Conservation (phyloP, 2,113 vertebrate species). For the Tetrax tetrax region DNA sequence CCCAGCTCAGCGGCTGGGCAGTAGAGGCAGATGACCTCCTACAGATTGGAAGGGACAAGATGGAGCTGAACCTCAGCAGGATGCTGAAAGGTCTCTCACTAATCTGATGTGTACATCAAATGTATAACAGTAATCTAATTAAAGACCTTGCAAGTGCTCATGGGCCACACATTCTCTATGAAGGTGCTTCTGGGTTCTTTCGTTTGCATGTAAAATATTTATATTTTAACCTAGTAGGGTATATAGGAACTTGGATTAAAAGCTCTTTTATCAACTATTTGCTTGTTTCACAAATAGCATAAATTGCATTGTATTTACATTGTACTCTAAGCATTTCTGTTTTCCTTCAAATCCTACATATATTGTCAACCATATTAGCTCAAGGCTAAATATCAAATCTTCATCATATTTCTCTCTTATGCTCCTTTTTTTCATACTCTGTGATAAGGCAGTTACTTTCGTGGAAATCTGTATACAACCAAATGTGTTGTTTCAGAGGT, state of each 20-base stretch:
- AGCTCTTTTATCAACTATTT: neutral
- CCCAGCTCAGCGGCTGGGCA: neutral
- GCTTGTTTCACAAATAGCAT: neutral
- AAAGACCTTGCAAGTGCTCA: neutral
- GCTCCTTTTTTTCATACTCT: neutral
- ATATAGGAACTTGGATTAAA: neutral
- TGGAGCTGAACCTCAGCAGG: neutral
- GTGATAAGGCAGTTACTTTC: neutral
- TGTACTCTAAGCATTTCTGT: neutral
- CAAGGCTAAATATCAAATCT: neutral
- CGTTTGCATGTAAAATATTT: neutral
- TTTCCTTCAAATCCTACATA: neutral
- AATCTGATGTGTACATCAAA: neutral
- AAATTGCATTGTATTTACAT: neutral
- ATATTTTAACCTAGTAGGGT: neutral
- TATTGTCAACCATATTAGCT: neutral
- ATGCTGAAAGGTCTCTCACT: neutral
- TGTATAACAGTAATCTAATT: neutral
- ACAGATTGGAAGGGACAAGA: neutral
- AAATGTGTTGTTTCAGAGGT: neutral
- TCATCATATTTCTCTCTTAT: neutral
- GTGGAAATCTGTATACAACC: neutral
- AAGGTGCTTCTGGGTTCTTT: neutral
- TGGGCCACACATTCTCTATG: neutral
- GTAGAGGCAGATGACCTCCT: neutral